Evolutionary conservation across 2,888 invertebrate genomes (phyloP), one percentile per base, ranked within the genome.

Genomic region (Scaptomyza caliginosa): DNA sequence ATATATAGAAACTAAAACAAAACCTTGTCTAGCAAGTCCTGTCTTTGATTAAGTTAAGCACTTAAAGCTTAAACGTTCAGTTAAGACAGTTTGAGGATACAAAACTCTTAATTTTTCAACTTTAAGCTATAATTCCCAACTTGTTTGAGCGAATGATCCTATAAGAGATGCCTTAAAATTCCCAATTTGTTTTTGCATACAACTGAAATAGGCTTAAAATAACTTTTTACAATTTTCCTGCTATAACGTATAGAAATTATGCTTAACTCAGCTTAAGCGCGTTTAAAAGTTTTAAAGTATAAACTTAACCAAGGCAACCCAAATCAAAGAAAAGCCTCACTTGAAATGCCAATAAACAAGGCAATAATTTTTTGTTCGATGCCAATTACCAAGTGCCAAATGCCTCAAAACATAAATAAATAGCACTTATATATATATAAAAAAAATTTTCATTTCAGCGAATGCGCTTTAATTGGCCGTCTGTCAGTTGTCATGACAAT

Each of bases 401-500:
- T 57, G 46, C 52, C 26, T n/a, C 13, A 1, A 1, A 34, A 58
- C 4, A 2, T 30, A 58, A 10, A 2, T 30, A 58, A 55, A 70
- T 32, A 34, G 21, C 48, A 51, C 49, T 32, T 7, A 16, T 16
- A 42, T 8, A 16, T 7, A 19, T 7, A 17, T 36, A 8, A 63
- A 67, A 8, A 63, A 67, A 82, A 67, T 77, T 77, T 82, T 82
- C 74, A 85, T 73, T 75, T 81, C 63, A 59, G 39, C 69, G 57
- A 64, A 67, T 67, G 67, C 72, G 64, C 65, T 83, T 83, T 79
- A 83, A 83, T 83, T 83, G 83, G 83, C 80, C 77, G 82, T 67
- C 85, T 82, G 83, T 85, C 85, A 85, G 80, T 85, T 83, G 85
- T 85, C 83, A 83, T 85, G 83, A 38, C 83, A 69, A 83, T 76